Evolutionary conservation across 2,888 invertebrate species (phyloP), one percentile per base, ranked within the genome.

Genomic region (Hartigia nigra): DNA sequence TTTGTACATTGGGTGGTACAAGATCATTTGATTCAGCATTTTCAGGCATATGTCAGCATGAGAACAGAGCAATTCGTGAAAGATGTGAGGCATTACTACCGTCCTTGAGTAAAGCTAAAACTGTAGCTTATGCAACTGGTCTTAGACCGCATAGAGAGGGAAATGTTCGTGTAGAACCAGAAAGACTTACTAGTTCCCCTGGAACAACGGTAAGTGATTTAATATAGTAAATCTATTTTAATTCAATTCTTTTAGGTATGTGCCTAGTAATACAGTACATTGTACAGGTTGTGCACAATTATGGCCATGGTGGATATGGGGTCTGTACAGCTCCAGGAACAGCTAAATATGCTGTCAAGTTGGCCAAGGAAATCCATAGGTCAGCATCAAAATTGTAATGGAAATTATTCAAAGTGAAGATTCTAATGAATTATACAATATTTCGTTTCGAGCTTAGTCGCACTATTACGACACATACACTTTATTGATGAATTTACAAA

Each of bases 221-320:
- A 31, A 1, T 12, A 23, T 36, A n/a, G 35, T 31, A 77, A n/a
- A 79, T 80, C 14, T 39, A 31, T 72, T 9, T 72, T 14, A 79
- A 79, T 79, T n/a, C 12, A 79, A 69, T 34, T 31, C 31, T 23
- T 23, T 34, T 70, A 75, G 69, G 35, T 23, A 36, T 74, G 31
- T 74, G 74, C 12, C 39, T 74, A 32, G 31, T 75, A 69, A 14
- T 31, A 55, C 75, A 31, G 80, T 76, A 74, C 0, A n/a, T 70
- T 74, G 12, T 82, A 77, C 80, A 91, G 91, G 75, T 98, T 55
- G 95, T 98, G 11, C 98, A 99, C 90, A 97, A 98, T 91, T 98
- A 98, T 89, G 98, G 98, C 0, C 98, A 98, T 90, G 98, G 98
- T 0, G 98, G 98, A 0, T 98, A 98, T 90, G 98, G 98, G 0